phyloP scores from a whole-genome alignment of 2,113 vertebrate genomes.

The Paramisgurnus dabryanus region DNA sequence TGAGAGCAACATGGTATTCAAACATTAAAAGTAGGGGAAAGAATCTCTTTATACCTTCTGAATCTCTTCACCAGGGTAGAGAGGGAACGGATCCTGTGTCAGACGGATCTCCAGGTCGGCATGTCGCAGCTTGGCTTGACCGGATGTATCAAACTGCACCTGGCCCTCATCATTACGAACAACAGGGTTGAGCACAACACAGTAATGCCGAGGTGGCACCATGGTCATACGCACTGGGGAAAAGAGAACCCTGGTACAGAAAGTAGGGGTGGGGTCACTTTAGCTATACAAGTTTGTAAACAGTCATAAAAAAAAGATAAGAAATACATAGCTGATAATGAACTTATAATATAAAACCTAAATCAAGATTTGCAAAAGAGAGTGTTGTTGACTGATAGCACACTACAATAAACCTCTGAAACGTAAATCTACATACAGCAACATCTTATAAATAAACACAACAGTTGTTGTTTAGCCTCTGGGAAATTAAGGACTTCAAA shows the following conservation, averaged over 20 bases:
- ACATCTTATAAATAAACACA: not conserved
- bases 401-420: not conserved
- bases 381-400: not conserved
- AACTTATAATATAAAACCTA: not conserved
- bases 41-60: constrained; percentile 64
- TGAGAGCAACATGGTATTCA: not conserved
- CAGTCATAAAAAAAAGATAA: not conserved
- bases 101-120: constrained; percentile 88
- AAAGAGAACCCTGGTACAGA: constrained; percentile 77
- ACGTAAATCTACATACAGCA: not conserved
- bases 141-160: constrained; percentile 75
- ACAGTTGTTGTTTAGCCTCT: not conserved
- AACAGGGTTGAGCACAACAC: constrained; percentile 81
- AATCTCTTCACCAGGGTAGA: constrained; percentile 75
- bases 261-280: no score
- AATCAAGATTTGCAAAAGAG: not conserved
- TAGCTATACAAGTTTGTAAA: not conserved
- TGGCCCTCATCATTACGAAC: constrained; percentile 60
- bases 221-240: constrained; percentile 78
- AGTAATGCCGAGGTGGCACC: constrained; percentile 87
- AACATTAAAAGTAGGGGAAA: not conserved
- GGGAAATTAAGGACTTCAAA: not conserved
- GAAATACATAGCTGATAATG: not conserved
- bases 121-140: constrained; percentile 85
- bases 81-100: constrained; percentile 81